Evolutionary conservation across 2,888 invertebrate species (phyloP).

Genomic region (Monopis laevigella): DNA sequence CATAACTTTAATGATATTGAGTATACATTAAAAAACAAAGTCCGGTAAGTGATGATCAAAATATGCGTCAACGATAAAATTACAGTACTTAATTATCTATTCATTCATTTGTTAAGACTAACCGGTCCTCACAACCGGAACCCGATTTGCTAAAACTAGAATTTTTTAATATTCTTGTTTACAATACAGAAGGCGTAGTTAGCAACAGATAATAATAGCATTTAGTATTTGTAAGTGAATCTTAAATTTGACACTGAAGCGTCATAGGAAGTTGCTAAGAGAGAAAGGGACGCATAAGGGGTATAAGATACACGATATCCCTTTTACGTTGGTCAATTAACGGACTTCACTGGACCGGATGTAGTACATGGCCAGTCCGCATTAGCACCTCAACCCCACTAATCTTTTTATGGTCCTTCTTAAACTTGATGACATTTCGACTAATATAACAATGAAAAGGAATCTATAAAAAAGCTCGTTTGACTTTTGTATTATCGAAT

Average conservation of each 20-base stretch:
- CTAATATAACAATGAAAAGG: not conserved
- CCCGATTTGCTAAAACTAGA: slow-evolving; percentile 3
- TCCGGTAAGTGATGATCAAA: slow-evolving; percentile 1
- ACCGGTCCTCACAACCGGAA: slow-evolving; percentile 6
- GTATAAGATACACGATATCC: slow-evolving; percentile 58
- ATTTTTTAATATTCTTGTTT: too few species aligned
- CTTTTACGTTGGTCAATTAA: slow-evolving; percentile 66
- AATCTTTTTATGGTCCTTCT: slow-evolving; percentile 48
- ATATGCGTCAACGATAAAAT: slow-evolving; percentile 3
- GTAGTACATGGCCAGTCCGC: slow-evolving; percentile 51
- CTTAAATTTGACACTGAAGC: too few species aligned
- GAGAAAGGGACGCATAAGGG: slow-evolving; percentile 35
- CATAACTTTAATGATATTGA: too few species aligned
- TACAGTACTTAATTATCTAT: slow-evolving; percentile 2
- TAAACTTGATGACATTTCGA: slow-evolving; percentile 2
- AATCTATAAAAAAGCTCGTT: too few species aligned
- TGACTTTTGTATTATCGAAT: too few species aligned
- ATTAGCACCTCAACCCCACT: slow-evolving; percentile 62
- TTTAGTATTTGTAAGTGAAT: too few species aligned
- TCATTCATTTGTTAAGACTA: slow-evolving; percentile 4
- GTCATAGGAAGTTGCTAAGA: slow-evolving; percentile 9
- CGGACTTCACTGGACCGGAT: slow-evolving; percentile 60
- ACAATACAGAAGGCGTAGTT: too few species aligned
- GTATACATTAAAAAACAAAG: too few species aligned
- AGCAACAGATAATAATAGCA: too few species aligned